Evolutionary conservation across 1,140 invertebrate species (phyloP).

Genomic region (Brachionus rotundiformis): DNA sequence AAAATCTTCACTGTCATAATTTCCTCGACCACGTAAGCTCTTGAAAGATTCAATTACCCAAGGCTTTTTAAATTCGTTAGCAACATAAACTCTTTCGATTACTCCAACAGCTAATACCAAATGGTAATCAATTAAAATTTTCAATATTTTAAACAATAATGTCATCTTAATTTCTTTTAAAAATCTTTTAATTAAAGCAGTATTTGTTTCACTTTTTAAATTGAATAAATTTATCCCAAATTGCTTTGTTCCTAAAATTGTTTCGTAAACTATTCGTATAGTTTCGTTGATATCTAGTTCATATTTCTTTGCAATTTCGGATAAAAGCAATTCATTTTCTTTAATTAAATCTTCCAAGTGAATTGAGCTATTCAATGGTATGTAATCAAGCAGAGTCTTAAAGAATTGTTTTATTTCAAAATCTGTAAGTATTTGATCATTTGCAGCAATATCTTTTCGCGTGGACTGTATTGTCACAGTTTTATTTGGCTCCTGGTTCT

Average conservation of each 20-base stretch:
- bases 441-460: not conserved
- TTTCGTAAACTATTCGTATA: conserved; percentile 3
- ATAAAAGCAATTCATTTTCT: not conserved
- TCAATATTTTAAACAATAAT: not conserved
- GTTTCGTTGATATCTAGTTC: not conserved
- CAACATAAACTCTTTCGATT: conserved; percentile 30
- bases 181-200: not conserved
- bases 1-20: not conserved
- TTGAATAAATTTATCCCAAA: conserved; percentile 30
- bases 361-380: not conserved
- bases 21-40: conserved; percentile 7
- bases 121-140: not conserved
- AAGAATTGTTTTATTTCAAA: conserved; percentile 26
- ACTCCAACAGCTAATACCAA: conserved; percentile 17
- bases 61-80: conserved; percentile 46
- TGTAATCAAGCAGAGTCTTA: conserved; percentile 17
- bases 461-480: not conserved
- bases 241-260: conserved; percentile 15
- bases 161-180: not conserved
- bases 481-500: not conserved
- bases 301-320: not conserved
- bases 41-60: conserved; percentile 50
- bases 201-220: not conserved
- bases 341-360: conserved; percentile 28
- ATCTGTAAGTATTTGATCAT: not conserved